phyloP scores from a whole-genome alignment of 2,113 vertebrate genomes.

The Gopherus evgoodei region DNA sequence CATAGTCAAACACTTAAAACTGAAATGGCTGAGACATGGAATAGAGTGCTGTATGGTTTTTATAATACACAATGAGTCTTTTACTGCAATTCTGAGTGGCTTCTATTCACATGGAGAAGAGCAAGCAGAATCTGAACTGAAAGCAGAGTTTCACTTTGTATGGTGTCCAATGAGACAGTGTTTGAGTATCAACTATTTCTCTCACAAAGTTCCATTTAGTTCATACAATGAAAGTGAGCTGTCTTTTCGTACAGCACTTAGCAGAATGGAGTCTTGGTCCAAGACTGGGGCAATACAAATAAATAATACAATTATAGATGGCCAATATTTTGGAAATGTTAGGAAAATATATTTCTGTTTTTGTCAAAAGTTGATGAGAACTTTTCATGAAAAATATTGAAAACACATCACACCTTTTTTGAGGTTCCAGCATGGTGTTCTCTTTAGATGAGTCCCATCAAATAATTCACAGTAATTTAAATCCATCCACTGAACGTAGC shows the following conservation, averaged over 20 bases:
- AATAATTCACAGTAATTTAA: constrained; percentile 35
- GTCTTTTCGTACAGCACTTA: background rate
- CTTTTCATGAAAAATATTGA: background rate
- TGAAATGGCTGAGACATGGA: background rate
- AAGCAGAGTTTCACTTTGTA: background rate
- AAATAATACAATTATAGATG: background rate
- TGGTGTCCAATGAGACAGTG: constrained; percentile 7
- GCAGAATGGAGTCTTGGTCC: background rate
- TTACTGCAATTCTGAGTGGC: background rate
- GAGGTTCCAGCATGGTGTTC: background rate
- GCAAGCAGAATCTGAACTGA: constrained; percentile 36
- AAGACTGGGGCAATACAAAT: background rate
- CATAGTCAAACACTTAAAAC: constrained; percentile 9
- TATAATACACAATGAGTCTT: constrained; percentile 5
- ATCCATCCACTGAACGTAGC: background rate
- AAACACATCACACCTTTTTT: background rate
- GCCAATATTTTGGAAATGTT: background rate
- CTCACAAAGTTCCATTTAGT: constrained; percentile 30
- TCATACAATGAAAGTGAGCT: background rate
- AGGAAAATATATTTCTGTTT: background rate
- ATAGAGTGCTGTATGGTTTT: constrained; percentile 47
- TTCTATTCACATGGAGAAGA: constrained; percentile 22
- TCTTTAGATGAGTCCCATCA: background rate
- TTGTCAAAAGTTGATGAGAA: background rate
- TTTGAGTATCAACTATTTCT: background rate